Base-by-base conservation (phyloP, 2,113 vertebrate genomes). In the Trichechus manatus region DNA sequence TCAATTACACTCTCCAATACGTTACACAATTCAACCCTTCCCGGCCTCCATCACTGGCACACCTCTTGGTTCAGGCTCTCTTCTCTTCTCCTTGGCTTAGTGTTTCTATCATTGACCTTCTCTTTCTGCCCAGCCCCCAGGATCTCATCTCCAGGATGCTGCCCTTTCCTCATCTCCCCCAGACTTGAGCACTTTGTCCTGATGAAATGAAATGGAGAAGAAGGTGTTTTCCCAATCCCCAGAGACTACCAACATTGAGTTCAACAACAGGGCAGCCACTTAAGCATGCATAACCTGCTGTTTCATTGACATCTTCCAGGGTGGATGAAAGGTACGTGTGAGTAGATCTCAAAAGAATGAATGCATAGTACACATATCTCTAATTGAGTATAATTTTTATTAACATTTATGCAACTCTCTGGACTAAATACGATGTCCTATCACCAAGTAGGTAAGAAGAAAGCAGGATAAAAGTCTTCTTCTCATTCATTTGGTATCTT, bases 381-480 rank as follows among this genome's bases (percentile, higher is more conserved):
- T 74, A 84, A 91, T 74, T 72, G 81, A 83, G 22, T 75, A 72
- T 31, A 82, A 29, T 74, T 75, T 87, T 91, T 89, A 97, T 9
- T 77, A 64, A 80, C 15, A 9, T 6, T 82, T 47, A 75, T 66
- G 33, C 9, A 95, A 74, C 91, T 89, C 22, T 94, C 59, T 50
- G 77, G 25, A 68, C 13, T 36, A 68, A 64, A 64, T 77, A 92
- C 3, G 66, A 81, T 66, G 47, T 56, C 22, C 64, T 66, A 19
- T 64, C 0, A 81, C 27, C 31, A 93, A 89, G 5, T 15, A 95
- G 78, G 80, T 90, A 93, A 78, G 36, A 59, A 61, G 14, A 87
- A 86, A 92, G 42, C 14, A 81, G 31, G 7, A 86, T 39, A 66
- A 89, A 78, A 44, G 6, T 78, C 50, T 95, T 91, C 19, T 88